Base-by-base conservation (phyloP, 2,113 vertebrate genomes). In the Bombycilla garrulus region DNA sequence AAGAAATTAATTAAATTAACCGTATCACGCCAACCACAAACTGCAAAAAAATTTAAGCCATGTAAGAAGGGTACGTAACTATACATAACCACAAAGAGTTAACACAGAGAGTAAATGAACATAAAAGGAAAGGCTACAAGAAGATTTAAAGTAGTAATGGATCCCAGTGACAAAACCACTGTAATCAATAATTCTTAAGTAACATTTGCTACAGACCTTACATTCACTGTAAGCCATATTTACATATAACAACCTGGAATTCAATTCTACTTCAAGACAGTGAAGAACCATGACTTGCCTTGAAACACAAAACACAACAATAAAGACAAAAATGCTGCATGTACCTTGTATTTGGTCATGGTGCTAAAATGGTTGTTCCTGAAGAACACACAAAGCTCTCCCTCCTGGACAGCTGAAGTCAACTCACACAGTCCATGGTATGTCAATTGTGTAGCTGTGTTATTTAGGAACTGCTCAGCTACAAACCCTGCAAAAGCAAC, bases 331-430 rank as follows among this genome's bases (percentile, higher is more conserved):
- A 80, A 48, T 5, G 12, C 51, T 51, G 40, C 81, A 40, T 88
- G 82, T 97, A 99, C 99, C 99, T 99, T 99, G 97, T 99, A 98
- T 97, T 99, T 99, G 97, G 99, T 99, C 99, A 99, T 99, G 97
- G 99, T 99, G 98, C 99, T 99, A 96, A 99, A 99, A 98, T 99
- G 99, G 98, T 99, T 99, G 97, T 99, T 99, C 97, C 99, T 99
- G 98, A 99, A 99, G 98, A 99, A 99, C 84, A 99, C 99, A 74
- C 99, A 99, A 74, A 99, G 98, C 90, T 99, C 99, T 97, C 99
- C 99, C 96, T 99, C 99, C 97, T 99, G 99, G 65, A 99, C 99
- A 9, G 98, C 98, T 95, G 99, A 99, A 20, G 99, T 99, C 94
- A 99, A 97, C 97, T 99, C 99, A 97, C 99, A 99, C 38, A 99